phyloP scores from a whole-genome alignment of 2,888 invertebrate genomes.

The Spodoptera picta region DNA sequence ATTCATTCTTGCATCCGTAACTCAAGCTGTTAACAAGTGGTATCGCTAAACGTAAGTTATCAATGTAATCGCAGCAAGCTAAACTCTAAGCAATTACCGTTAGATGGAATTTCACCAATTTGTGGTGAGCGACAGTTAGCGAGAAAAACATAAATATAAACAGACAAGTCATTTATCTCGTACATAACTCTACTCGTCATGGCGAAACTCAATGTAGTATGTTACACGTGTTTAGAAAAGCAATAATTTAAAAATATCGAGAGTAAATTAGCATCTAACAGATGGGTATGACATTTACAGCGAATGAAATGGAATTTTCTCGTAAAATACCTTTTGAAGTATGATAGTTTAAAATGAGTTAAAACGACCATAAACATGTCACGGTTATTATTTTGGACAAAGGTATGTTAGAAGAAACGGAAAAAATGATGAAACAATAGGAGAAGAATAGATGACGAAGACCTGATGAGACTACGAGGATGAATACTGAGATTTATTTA shows the following conservation, averaged over 20 bases:
- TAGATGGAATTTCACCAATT: conserved; percentile 59
- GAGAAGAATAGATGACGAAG: too few relatives aligned
- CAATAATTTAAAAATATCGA: conserved; percentile 17
- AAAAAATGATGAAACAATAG: too few relatives aligned
- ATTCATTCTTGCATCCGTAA: conserved; percentile 48
- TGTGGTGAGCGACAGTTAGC: conserved; percentile 55
- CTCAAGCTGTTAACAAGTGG: conserved; percentile 40
- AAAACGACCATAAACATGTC: too few relatives aligned
- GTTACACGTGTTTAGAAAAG: conserved; percentile 13
- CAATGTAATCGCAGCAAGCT: conserved; percentile 51
- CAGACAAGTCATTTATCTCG: conserved; percentile 35
- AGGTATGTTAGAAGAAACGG: too few relatives aligned
- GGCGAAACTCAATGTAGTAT: conserved; percentile 17
- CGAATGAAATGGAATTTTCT: background rate
- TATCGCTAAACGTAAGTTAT: conserved; percentile 52
- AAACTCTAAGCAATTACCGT: conserved; percentile 49
- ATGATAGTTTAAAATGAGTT: too few relatives aligned
- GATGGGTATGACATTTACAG: background rate
- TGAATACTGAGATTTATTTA: too few relatives aligned
- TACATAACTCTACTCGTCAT: conserved; percentile 21
- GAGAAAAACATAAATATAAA: conserved; percentile 40
- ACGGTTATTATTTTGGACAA: too few relatives aligned
- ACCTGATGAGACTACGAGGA: too few relatives aligned
- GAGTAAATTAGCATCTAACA: background rate
- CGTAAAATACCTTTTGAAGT: too few relatives aligned